Conservation (phyloP, 2,797 vertebrate genomes). For the Geotrypetes seraphini region DNA sequence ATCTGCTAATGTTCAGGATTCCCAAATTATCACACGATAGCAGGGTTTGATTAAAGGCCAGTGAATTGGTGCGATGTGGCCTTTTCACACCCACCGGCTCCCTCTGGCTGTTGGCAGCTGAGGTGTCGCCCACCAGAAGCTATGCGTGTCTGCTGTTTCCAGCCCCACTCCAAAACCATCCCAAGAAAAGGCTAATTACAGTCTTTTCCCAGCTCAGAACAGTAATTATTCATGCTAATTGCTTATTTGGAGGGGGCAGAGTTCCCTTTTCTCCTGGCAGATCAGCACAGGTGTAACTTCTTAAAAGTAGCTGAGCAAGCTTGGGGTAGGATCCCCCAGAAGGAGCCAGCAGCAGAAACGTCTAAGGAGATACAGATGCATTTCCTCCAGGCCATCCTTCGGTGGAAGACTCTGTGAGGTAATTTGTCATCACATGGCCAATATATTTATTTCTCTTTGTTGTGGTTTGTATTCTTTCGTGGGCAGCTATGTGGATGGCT, state of each 20-base stretch:
- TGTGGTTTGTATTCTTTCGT: not conserved
- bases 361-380: too few species aligned
- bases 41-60: conserved; percentile 2
- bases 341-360: conserved; percentile 6
- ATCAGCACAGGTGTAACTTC: conserved; percentile 18
- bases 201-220: conserved; percentile 33
- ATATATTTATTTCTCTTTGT: conserved; percentile 4
- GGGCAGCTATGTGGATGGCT: not conserved
- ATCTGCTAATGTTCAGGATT: too few species aligned
- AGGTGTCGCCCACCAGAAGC: not conserved
- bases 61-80: not conserved
- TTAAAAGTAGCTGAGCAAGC: not conserved
- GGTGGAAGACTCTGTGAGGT: conserved; percentile 46
- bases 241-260: conserved; percentile 34
- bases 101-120: not conserved
- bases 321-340: conserved; percentile 1
- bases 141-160: conserved; percentile 19
- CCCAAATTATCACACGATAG: too few species aligned
- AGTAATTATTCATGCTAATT: conserved; percentile 56
- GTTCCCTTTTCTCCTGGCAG: conserved; percentile 8
- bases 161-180: conserved; percentile 19
- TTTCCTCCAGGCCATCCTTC: conserved; percentile 45
- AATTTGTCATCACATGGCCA: conserved; percentile 15
- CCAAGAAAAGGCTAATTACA: conserved; percentile 48
- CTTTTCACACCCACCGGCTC: not conserved